Conservation (phyloP, 2,113 vertebrate genomes). For the Nothobranchius kuhntae region DNA sequence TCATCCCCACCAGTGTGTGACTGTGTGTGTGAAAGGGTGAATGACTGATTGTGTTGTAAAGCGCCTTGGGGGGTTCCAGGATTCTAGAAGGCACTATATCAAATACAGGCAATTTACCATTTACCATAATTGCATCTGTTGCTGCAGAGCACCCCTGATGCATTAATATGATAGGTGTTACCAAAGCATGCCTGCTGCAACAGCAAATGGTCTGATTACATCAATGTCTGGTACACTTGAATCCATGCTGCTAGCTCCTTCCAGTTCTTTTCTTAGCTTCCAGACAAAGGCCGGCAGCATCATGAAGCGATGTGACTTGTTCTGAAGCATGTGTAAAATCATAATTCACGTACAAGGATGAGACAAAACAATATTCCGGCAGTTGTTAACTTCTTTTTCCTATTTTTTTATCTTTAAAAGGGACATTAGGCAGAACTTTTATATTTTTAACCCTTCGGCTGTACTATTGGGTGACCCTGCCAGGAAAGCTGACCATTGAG, state of each 20-base stretch:
- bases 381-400: background rate
- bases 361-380: background rate
- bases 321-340: conserved; percentile 7
- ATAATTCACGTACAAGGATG: background rate
- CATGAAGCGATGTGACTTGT: conserved; percentile 25
- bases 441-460: no score
- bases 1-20: no score
- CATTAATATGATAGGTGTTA: conserved; percentile 21
- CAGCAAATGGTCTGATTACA: conserved; percentile 43
- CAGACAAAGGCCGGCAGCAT: conserved; percentile 16
- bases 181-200: conserved; percentile 12
- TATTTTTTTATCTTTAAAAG: background rate
- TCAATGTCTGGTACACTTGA: conserved; percentile 38
- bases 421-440: no score
- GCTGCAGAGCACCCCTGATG: background rate
- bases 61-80: no score
- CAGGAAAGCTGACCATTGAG: no score
- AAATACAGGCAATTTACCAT: no score
- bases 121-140: background rate
- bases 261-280: conserved; percentile 4
- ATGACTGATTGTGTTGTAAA: no score
- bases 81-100: no score
- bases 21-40: no score
- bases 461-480: no score
- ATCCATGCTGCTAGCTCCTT: conserved; percentile 14